phyloP scores from a whole-genome alignment of 1,140 invertebrate species.

The Eufriesea mexicana region DNA sequence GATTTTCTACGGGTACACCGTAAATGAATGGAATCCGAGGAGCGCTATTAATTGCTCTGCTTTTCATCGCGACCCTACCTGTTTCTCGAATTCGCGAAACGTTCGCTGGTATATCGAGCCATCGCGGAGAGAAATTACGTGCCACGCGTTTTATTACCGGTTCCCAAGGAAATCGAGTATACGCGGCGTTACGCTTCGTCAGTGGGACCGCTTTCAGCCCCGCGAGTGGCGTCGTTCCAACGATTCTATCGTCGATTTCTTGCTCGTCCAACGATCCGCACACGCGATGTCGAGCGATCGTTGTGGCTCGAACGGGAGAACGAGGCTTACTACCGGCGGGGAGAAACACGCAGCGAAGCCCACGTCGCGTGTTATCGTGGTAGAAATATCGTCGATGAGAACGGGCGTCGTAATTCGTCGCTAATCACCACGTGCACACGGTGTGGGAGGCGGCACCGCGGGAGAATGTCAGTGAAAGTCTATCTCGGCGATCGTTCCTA shows the following conservation, averaged over 20 bases:
- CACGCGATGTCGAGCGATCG: neutral
- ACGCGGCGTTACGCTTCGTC: neutral
- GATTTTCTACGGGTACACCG: neutral
- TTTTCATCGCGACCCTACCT: neutral
- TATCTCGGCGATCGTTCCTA: conserved; percentile 67
- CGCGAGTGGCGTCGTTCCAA: neutral
- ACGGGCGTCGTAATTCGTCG: conserved; percentile 66
- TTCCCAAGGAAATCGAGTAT: neutral
- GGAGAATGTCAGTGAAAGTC: conserved; percentile 72
- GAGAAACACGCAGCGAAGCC: conserved; percentile 25
- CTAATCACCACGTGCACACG: conserved; percentile 60
- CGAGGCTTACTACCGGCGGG: neutral
- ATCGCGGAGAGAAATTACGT: conserved; percentile 1
- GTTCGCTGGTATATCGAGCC: neutral
- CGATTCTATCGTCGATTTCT: conserved; percentile 1
- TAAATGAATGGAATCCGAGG: conserved; percentile 7
- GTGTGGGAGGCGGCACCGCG: conserved; percentile 61
- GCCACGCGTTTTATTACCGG: neutral
- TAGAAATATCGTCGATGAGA: conserved; percentile 63
- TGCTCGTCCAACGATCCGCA: neutral
- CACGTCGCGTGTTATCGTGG: conserved; percentile 57
- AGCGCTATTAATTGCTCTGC: neutral
- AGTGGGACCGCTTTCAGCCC: neutral
- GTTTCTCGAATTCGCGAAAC: neutral
- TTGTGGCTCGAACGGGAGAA: neutral